Conservation (phyloP, 2,113 vertebrate genomes). For the Cairina moschata region DNA sequence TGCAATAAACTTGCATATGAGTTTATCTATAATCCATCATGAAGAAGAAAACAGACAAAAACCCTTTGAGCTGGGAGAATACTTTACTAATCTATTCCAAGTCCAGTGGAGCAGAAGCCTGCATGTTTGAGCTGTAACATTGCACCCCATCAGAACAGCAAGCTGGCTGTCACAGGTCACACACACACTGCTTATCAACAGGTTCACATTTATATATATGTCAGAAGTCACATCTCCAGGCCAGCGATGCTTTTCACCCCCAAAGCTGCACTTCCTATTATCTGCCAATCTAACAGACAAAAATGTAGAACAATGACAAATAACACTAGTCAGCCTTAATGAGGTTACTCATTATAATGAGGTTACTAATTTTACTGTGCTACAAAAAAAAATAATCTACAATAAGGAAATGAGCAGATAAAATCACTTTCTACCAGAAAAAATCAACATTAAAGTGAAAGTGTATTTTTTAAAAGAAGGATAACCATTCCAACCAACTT, state of each 20-base stretch:
- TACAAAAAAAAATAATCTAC: background rate
- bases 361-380: background rate
- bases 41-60: conserved; percentile 18
- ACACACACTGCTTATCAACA: conserved; percentile 8
- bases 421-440: background rate
- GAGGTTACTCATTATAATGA: background rate
- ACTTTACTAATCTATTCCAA: conserved; percentile 53
- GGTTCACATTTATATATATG: background rate
- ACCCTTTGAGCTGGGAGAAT: background rate
- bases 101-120: conserved; percentile 57
- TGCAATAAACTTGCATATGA: conserved; percentile 58
- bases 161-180: conserved; percentile 68
- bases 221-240: conserved; percentile 50
- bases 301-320: background rate
- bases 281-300: conserved; percentile 1
- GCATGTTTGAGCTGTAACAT: conserved; percentile 24
- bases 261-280: background rate
- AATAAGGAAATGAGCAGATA: background rate
- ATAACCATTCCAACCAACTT: background rate
- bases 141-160: conserved; percentile 33
- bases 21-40: conserved; percentile 69
- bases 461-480: background rate
- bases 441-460: background rate
- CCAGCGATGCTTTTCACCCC: background rate
- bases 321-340: background rate